phyloP scores from a whole-genome alignment of 2,888 invertebrate species.

The Macroteleia sp. region DNA sequence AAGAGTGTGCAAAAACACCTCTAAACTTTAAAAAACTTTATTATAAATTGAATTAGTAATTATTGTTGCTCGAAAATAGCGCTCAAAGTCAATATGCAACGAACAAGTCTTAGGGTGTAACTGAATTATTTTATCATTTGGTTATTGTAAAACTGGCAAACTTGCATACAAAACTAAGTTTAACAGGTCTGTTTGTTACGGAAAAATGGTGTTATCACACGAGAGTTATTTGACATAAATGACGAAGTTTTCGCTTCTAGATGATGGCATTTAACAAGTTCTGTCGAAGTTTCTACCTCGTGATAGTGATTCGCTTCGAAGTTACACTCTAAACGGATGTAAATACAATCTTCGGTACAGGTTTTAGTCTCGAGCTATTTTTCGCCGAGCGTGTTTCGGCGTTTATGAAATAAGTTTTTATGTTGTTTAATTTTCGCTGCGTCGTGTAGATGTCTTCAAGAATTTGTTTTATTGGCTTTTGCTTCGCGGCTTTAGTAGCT shows the following conservation, averaged over 20 bases:
- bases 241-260: conserved; percentile 4
- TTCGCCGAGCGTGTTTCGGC: neutral
- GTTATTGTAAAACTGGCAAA: conserved; percentile 11
- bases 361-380: neutral
- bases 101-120: too few species aligned
- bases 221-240: conserved; percentile 20
- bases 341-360: conserved; percentile 3
- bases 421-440: conserved; percentile 10
- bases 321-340: conserved; percentile 20
- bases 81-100: too few species aligned
- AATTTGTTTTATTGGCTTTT: conserved; percentile 18
- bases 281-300: conserved; percentile 2
- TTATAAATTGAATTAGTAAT: too few species aligned
- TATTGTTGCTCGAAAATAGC: too few species aligned
- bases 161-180: neutral
- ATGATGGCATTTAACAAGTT: conserved; percentile 26
- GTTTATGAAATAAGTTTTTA: conserved; percentile 25
- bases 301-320: neutral
- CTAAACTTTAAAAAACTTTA: too few species aligned
- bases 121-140: too few species aligned
- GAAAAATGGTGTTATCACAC: neutral
- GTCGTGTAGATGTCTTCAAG: neutral
- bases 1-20: too few species aligned
- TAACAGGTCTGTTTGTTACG: neutral
- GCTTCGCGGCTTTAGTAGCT: neutral